These are phyloP conservation scores for Dicentrarchus labrax DNA, from an alignment of 2,113 vertebrate species.

Conservation along the genomic window DNA sequence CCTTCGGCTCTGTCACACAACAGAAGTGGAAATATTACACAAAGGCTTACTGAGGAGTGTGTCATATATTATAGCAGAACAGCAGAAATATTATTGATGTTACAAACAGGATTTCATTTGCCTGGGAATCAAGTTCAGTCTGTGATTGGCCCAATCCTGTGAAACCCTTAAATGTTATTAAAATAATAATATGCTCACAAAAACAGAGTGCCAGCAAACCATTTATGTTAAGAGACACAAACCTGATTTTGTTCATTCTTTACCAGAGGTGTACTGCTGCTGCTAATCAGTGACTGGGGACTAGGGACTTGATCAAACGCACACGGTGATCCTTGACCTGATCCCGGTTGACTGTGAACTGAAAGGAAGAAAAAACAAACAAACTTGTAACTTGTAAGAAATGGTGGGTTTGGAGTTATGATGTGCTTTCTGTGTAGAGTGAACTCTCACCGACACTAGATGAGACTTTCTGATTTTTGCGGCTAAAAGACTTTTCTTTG, in stretches of 20 bases:
- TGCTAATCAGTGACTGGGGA: slow-evolving; percentile 90
- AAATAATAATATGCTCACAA: neutral
- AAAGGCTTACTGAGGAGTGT: neutral
- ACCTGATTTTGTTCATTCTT: slow-evolving; percentile 86
- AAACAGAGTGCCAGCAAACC: neutral
- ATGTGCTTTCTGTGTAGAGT: neutral
- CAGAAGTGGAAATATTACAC: slow-evolving; percentile 12
- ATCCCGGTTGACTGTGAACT: slow-evolving; percentile 86
- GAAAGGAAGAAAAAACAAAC: neutral
- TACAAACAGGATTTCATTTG: neutral
- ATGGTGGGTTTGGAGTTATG: neutral
- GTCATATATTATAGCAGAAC: slow-evolving; percentile 6
- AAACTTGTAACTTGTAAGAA: neutral
- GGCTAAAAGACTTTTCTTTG: slow-evolving; percentile 87
- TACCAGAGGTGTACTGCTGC: slow-evolving; percentile 83
- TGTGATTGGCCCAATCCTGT: neutral
- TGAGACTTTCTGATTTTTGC: slow-evolving; percentile 83
- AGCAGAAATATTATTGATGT: neutral
- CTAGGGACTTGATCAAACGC: slow-evolving; percentile 91
- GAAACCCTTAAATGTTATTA: neutral
- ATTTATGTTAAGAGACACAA: slow-evolving; percentile 37
- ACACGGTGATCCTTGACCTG: slow-evolving; percentile 90
- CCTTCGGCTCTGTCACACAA: slow-evolving; percentile 86
- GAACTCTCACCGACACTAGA: slow-evolving; percentile 84
- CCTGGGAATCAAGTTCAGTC: neutral